Base-by-base conservation (phyloP, 2,797 vertebrate genomes). In the Hippocampus kuda region DNA sequence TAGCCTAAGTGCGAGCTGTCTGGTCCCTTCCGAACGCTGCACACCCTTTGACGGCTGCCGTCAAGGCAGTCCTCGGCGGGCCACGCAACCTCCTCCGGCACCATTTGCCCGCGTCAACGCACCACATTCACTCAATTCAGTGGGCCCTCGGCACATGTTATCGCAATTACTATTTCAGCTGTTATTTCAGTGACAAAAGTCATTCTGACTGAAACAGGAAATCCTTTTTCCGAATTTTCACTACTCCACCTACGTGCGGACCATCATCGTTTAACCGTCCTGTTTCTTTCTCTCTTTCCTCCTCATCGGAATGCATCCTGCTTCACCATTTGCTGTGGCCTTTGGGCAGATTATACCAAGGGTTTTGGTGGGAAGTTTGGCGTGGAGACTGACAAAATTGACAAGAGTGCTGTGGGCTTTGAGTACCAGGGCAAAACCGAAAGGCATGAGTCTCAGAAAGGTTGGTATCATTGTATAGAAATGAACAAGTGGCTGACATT, bases 401-500 rank as follows among this genome's bases (percentile, higher is more conserved):
- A 97, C 91, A 96, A 95, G 87, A 96, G 95, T 1, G 96, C 95
- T 0, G 78, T 97, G 79, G 94, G 95, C 74, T 98, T 97, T 38
- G 96, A 97, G 87, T 97, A 97, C 88, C 93, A 95, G 87, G 92
- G 93, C 56, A 96, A 95, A 86, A 96, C 94, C 0, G 95, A 98
- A 87, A 93, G 89, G 68, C 94, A 96, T 1, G 93, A 94, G 81
- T 95, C 94, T 0, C 94, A 96, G 89, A 95, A 90, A 93, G 93
- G 95, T 94, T 1, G 2, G 85, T 76, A 1, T 13, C 5, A 1
- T 7, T 8, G n/a, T 42, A 12, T 16, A 13, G 22, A 54, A 24
- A 1, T 16, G 4, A 30, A 56, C 6, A 24, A 5, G 34, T 38
- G 1, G 1, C 2, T 4, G 15, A 5, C 24, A 24, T 24, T 22